Evolutionary conservation across 2,113 vertebrate species (phyloP).

Genomic region (Chamaea fasciata): DNA sequence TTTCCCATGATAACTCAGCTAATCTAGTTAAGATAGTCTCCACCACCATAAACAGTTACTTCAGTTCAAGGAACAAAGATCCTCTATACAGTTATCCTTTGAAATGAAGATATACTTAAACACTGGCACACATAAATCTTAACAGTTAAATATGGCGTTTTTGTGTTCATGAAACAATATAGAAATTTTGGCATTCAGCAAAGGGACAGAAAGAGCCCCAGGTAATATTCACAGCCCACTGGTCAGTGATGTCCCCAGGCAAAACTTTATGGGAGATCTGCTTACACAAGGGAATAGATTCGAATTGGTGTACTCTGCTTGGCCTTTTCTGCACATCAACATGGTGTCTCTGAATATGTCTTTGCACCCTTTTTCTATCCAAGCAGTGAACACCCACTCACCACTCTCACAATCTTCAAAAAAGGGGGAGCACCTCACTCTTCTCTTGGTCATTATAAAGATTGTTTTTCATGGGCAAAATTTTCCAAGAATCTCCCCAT

Average conservation of each 20-base stretch:
- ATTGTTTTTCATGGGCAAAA: neutral
- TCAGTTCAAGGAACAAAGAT: neutral
- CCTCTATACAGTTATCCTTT: neutral
- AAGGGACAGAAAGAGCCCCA: neutral
- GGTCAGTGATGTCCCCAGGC: neutral
- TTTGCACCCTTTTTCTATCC: neutral
- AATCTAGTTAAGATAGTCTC: neutral
- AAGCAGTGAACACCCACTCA: neutral
- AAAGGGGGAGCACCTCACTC: neutral
- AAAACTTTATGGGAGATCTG: neutral
- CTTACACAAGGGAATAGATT: neutral
- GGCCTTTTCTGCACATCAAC: neutral
- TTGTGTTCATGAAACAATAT: neutral
- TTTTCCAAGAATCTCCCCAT: neutral
- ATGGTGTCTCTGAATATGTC: neutral
- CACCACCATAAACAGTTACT: neutral
- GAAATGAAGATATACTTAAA: neutral
- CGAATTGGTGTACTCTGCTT: neutral
- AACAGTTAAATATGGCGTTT: neutral
- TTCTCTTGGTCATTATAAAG: neutral
- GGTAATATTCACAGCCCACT: neutral
- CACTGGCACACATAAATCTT: accelerated
- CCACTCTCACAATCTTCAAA: neutral
- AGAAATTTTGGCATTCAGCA: neutral
- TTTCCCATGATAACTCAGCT: neutral